A percentile compares a stretch with the other conserved stretches of the same genome.
Evolutionary conservation across 2,797 vertebrate genomes (phyloP).

Genomic region (Molossus molossus): DNA sequence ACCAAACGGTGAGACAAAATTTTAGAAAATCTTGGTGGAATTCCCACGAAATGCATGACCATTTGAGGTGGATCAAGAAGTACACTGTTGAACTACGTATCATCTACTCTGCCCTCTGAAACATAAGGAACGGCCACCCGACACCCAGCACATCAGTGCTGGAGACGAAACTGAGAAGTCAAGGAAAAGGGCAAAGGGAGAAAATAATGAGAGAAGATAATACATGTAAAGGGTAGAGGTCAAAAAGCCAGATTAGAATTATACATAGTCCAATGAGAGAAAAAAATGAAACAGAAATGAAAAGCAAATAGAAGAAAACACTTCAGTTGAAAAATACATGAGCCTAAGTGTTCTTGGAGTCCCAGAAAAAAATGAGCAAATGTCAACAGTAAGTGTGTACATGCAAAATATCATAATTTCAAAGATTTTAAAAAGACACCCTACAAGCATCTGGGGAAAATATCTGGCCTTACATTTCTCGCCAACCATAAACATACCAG

Average conservation of each 20-base stretch:
- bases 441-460: background rate
- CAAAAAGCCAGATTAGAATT: background rate
- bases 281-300: conserved; percentile 35
- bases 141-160: background rate
- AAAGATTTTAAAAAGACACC: background rate
- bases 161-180: conserved; percentile 2
- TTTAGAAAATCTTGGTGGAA: background rate
- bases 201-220: background rate
- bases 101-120: conserved; percentile 1
- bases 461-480: background rate
- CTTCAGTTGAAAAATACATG: background rate
- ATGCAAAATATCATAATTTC: background rate
- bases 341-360: background rate
- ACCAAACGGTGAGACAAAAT: background rate
- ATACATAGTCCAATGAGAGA: conserved; percentile 3
- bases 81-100: background rate
- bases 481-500: background rate
- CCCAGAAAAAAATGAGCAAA: background rate
- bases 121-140: background rate
- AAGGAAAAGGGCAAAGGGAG: background rate
- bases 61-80: background rate
- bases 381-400: background rate
- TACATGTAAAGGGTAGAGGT: background rate
- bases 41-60: background rate
- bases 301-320: background rate